Base-by-base conservation (phyloP, 2,113 vertebrate genomes). In the Anolis carolinensis region DNA sequence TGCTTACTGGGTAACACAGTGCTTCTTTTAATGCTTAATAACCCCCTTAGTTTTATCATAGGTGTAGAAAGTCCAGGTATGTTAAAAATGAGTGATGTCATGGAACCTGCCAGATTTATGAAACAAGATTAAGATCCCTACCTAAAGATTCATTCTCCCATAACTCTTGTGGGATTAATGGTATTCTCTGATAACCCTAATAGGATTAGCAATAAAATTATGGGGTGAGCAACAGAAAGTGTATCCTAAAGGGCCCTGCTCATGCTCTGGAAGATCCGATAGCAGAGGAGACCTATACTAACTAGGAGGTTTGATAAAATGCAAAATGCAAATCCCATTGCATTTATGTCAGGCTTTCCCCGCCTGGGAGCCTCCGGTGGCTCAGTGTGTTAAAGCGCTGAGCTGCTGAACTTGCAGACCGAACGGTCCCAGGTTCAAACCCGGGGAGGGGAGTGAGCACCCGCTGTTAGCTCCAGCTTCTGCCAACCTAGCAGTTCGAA, bases 51-150 rank as follows among this genome's bases (percentile, higher is more conserved):
- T 67, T 63, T 48, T 27, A 39, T 18, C 10, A 74, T 36, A 89
- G 30, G 77, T 90, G 84, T 48, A 36, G 20, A 25, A 72, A 25
- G 34, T 88, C 90, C 86, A 39, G 13, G 77, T 34, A 32, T 68
- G 7, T 68, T 81, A 23, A 50, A 81, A 81, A 5, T 27, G 48
- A 23, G 4, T 8, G 39, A 71, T 79, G 67, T n/a, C 32, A 34
- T 14, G 32, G 44, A 34, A 10, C 39, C 0, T 0, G 48, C 59
- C 72, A 27, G 36, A 23, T 87, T 20, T 0, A 0, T 5, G 7
- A 21, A 4, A 68, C 23, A 65, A 34, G 4, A n/a, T 14, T 67
- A 39, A 80, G 36, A 44, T 80, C 78, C 59, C 30, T 32, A 16
- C 36, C 8, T 34, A 7, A 7, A 34, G 9, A 34, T 67, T 13